A percentile compares a stretch with the other conserved stretches of the same genome.
These are phyloP conservation scores for Drosophila pseudoananassae DNA, from an alignment of 1,140 invertebrate species.

Conservation along the genomic window DNA sequence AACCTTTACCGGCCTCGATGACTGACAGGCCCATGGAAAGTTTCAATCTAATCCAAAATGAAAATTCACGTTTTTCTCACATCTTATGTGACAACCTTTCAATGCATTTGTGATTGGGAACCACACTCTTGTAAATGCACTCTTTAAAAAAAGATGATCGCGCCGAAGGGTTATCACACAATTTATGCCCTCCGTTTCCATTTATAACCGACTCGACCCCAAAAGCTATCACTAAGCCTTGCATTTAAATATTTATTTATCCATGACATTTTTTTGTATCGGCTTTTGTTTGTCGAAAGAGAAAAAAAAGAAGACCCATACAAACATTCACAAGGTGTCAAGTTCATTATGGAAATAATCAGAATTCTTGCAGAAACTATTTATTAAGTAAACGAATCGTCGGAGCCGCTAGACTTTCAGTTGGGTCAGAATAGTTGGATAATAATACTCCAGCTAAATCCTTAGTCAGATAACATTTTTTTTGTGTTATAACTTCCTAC, in stretches of 20 bases:
- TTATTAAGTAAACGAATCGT: slow-evolving; percentile 4
- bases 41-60: slow-evolving; percentile 14
- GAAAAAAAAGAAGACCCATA: slow-evolving; percentile 5
- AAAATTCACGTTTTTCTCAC: slow-evolving; percentile 8
- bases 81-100: slow-evolving; percentile 1
- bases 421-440: no score
- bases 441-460: no score
- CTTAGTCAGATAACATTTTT: no score
- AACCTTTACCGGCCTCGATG: neutral
- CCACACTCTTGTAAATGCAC: neutral
- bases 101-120: slow-evolving; percentile 9
- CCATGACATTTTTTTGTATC: slow-evolving; percentile 48
- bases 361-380: slow-evolving; percentile 35
- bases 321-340: slow-evolving; percentile 33
- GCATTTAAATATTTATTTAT: slow-evolving; percentile 56
- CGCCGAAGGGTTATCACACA: neutral
- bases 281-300: slow-evolving; percentile 26
- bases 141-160: slow-evolving; percentile 11
- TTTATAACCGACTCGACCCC: slow-evolving; percentile 36
- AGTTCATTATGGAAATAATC: slow-evolving; percentile 43
- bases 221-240: slow-evolving; percentile 27
- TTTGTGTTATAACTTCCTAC: no score
- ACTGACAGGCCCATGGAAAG: slow-evolving; percentile 29
- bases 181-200: slow-evolving; percentile 27
- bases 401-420: neutral